phyloP scores from a whole-genome alignment of 2,797 vertebrate genomes.

The Stomatorhinus walkeri region DNA sequence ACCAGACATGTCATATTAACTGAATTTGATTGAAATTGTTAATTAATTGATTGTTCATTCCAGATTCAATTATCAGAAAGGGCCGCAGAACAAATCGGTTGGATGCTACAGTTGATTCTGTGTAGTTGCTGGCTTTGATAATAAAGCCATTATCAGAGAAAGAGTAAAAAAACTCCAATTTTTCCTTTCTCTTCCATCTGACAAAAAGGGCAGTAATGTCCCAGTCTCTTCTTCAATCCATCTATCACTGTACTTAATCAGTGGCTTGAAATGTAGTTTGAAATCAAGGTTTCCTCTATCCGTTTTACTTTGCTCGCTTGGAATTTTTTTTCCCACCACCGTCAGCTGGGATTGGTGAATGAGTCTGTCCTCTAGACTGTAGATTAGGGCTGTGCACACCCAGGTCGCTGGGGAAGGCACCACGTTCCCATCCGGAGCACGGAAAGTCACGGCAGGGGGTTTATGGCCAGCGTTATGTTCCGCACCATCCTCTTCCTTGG shows the following conservation, averaged over 20 bases:
- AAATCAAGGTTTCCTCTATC: conserved; percentile 1
- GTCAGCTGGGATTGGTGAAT: not conserved
- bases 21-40: not conserved
- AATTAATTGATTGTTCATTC: not conserved
- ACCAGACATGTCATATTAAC: not conserved
- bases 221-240: not conserved
- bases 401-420: conserved; percentile 1
- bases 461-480: too few relatives aligned
- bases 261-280: not conserved
- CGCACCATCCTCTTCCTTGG: not conserved
- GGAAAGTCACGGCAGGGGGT: not conserved
- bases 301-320: conserved; percentile 1
- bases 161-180: conserved; percentile 2
- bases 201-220: conserved; percentile 5
- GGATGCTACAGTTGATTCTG: conserved; percentile 15
- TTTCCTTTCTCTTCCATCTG: conserved; percentile 12
- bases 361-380: not conserved
- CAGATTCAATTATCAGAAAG: conserved; percentile 9
- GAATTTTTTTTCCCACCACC: not conserved
- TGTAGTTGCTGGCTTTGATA: not conserved
- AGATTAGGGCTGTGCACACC: conserved; percentile 12
- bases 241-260: conserved; percentile 18
- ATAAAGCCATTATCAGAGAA: conserved; percentile 13
- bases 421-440: not conserved
- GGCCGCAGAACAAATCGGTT: not conserved